phyloP scores from a whole-genome alignment of 2,113 vertebrate genomes.

The Mesoclemmys tuberculata region DNA sequence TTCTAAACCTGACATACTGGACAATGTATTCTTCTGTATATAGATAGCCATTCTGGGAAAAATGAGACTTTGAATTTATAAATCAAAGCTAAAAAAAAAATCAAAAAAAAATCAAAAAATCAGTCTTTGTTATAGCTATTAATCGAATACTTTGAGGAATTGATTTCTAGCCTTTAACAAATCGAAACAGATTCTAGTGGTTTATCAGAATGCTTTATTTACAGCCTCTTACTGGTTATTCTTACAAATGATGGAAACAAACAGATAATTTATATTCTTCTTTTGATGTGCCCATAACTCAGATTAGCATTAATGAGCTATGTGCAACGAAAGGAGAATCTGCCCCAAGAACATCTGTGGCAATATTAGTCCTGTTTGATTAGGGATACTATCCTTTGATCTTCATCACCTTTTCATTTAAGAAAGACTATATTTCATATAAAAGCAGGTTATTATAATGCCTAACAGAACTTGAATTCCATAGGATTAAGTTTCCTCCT shows the following conservation, averaged over 20 bases:
- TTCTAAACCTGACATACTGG: background rate
- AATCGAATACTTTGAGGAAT: background rate
- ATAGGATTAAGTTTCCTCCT: background rate
- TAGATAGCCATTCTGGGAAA: background rate
- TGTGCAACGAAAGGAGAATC: conserved; percentile 15
- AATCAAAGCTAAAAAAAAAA: background rate
- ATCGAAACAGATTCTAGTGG: background rate
- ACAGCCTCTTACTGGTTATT: background rate
- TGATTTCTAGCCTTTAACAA: background rate
- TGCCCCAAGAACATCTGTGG: conserved; percentile 3
- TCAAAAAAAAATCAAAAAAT: too few relatives aligned
- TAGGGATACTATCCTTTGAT: conserved; percentile 45
- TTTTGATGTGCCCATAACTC: conserved; percentile 15
- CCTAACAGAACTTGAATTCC: conserved; percentile 7
- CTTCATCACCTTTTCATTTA: conserved; percentile 19
- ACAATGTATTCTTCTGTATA: background rate
- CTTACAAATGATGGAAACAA: conserved; percentile 42
- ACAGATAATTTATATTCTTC: background rate
- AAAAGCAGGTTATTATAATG: background rate
- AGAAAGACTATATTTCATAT: conserved; percentile 25
- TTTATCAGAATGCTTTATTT: conserved; percentile 7
- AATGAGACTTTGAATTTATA: background rate
- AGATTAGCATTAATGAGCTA: conserved; percentile 41
- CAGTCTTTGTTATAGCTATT: background rate
- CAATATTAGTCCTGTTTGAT: conserved; percentile 39